Evolutionary conservation across 2,888 invertebrate species (phyloP), one percentile per base, ranked within the genome.

Genomic region (Prostheceraeus crozeri): DNA sequence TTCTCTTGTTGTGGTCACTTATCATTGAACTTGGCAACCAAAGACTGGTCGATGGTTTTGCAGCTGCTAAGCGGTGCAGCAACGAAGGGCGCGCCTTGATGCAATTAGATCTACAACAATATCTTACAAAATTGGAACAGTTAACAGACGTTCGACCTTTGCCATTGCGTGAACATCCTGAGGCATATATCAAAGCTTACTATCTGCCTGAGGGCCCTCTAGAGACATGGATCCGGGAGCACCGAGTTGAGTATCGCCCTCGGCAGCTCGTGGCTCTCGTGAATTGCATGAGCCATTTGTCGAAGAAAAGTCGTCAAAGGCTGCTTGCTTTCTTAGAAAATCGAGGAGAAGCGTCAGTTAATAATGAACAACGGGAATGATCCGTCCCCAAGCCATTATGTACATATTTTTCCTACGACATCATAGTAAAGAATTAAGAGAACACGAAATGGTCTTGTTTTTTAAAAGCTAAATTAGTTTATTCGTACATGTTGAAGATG

Each of bases 61-160:
- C 89, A 0, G 85, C 84, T 69, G 86, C 88, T 0, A 88, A 86
- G 63, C 91, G 89, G 73, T 98, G 98, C 76, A 86, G 90, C 0
- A 89, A 90, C 67, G 94, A 90, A 23, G 98, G 98, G 0, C 80
- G 98, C 35, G 96, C 91, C 0, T 77, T 98, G 8, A 98, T 98
- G 96, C 94, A 94, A 72, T 79, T 98, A 21, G 98, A 98, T 79
- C 94, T 90, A 71, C 87, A 90, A 4, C 94, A 96, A 73, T 84
- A 94, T 63, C 82, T 90, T 66, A 84, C 87, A 21, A 90, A 93
- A 72, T 68, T 79, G 28, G 91, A 94, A 75, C 84, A 85, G 69
- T 83, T 93, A 57, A 85, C 89, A 0, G 83, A 83, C 1, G 72
- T 89, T 4, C 84, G 77, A 63, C 90, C 90, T 1, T 70, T 89